Base-by-base conservation (phyloP, 1,140 invertebrate species). In the Leptopilina boulardi region DNA sequence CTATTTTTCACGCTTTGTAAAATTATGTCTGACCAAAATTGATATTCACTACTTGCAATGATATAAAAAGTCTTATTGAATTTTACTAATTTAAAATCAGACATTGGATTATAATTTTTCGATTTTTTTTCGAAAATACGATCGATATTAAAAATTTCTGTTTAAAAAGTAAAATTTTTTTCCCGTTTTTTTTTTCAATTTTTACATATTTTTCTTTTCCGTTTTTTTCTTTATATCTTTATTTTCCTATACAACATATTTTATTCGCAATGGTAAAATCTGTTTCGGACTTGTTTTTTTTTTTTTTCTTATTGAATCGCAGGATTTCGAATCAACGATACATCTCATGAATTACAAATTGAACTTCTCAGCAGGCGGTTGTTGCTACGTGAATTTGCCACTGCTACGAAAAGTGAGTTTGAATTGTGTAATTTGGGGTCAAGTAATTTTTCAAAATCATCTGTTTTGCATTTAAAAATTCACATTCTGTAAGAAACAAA, bases 361-460 rank as follows among this genome's bases (percentile, higher is more conserved):
- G 19, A 76, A 81, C 59, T 91, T 91, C 75, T 81, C 87, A 9
- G 90, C 90, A 19, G 89, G 80, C n/a, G 89, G 88, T n/a, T 88
- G 87, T 77, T 91, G 90, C 79, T 19, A 87, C 75, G 86, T 91
- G 51, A 86, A 90, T 75, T 77, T 91, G 41, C 83, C 82, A 3
- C 78, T 91, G 18, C 73, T 91, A 15, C 74, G 85, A 21, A 87
- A 90, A 82, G 90, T 91, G 82, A 88, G 82, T 83, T 77, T 51
- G 13, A 51, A 51, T 51, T 51, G 3, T 11, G 41, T 42, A 42
- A 42, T 42, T 42, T 42, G 10, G 41, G 41, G 41, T 51, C n/a
- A 13, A 15, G 11, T 15, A 11, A 66, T 30, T 38, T 38, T 38
- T 9, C 5, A 3, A 4, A 38, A 38, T 38, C 3, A 38, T 8